Evolutionary conservation across 2,888 invertebrate genomes (phyloP).

Genomic region (Cheiracanthium punctorium): DNA sequence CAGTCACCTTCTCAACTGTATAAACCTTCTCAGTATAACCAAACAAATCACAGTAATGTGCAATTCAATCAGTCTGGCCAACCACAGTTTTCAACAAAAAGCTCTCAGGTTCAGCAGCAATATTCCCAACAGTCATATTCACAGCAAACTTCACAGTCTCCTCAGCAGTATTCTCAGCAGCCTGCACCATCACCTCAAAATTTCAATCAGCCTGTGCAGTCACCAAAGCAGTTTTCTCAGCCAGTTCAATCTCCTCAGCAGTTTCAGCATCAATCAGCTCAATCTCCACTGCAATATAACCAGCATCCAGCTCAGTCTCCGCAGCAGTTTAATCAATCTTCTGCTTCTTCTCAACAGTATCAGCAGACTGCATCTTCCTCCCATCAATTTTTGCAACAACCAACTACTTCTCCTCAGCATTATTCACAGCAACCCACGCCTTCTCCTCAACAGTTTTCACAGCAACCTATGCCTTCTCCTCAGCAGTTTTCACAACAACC

Average conservation of each 20-base stretch:
- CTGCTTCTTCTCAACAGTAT: slow-evolving; percentile 36
- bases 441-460: slow-evolving; percentile 28
- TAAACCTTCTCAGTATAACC: background rate
- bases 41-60: background rate
- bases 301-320: slow-evolving; percentile 43
- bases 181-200: slow-evolving; percentile 27
- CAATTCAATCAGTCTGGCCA: background rate
- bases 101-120: background rate
- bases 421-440: slow-evolving; percentile 5
- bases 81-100: background rate
- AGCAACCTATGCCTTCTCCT: slow-evolving; percentile 22
- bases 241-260: slow-evolving; percentile 35
- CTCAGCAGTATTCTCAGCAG: slow-evolving; percentile 31
- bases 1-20: background rate
- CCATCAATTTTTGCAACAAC: slow-evolving; percentile 38
- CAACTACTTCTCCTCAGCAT: slow-evolving; percentile 27
- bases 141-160: slow-evolving; percentile 13
- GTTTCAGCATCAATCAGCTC: slow-evolving; percentile 34
- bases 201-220: slow-evolving; percentile 29
- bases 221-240: slow-evolving; percentile 47
- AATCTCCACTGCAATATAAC: slow-evolving; percentile 39
- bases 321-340: slow-evolving; percentile 37
- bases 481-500: slow-evolving; percentile 24
- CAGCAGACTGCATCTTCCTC: slow-evolving; percentile 26
- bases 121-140: slow-evolving; percentile 2